phyloP scores from a whole-genome alignment of 2,113 vertebrate genomes.

The Dicerorhinus sumatrensis region DNA sequence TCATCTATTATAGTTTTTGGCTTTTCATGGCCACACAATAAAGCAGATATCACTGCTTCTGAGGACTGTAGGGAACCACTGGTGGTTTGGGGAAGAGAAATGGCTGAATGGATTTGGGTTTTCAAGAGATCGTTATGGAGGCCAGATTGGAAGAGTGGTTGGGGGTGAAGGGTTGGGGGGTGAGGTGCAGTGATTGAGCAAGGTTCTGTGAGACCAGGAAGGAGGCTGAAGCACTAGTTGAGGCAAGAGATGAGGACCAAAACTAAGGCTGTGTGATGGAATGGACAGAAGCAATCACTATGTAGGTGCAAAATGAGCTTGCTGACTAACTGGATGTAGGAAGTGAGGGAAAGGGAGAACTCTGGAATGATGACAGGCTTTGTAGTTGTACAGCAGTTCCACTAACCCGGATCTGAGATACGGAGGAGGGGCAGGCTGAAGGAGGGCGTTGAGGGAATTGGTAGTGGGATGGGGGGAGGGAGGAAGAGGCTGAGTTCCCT shows the following conservation, averaged over 20 bases:
- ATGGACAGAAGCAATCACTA: neutral
- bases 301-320: neutral
- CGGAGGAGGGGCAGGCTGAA: neutral
- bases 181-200: neutral
- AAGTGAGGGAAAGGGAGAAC: neutral
- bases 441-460: rapidly evolving
- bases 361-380: neutral
- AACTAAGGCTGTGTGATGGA: neutral
- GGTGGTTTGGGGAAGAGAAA: neutral
- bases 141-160: neutral
- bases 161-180: neutral
- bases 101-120: neutral
- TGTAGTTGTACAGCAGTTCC: neutral
- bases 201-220: neutral
- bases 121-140: neutral
- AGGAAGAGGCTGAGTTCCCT: neutral
- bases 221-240: neutral
- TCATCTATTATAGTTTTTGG: neutral
- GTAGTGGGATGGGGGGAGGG: rapidly evolving
- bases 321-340: neutral
- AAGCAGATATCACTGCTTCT: neutral
- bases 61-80: neutral
- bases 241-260: neutral
- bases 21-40: neutral
- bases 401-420: neutral